Percentiles rank a stretch among this genome's conserved stretches.
Conservation (phyloP, 2,888 invertebrate species). For the Carabus problematicus region DNA sequence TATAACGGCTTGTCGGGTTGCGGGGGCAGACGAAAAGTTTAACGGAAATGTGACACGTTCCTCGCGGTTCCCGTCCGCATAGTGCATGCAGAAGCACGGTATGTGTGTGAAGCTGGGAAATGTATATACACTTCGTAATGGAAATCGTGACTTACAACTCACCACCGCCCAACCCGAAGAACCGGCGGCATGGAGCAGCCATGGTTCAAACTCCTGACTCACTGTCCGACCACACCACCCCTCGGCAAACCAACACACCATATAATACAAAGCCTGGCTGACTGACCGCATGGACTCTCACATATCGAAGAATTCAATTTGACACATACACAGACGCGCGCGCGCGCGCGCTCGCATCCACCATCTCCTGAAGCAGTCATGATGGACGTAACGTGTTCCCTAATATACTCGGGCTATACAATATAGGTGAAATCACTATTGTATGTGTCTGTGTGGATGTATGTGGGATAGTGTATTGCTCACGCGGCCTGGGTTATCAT, state of each 20-base stretch:
- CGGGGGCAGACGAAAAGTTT: conserved; percentile 44
- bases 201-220: conserved; percentile 40
- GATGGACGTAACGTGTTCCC: too few relatives aligned
- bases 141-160: conserved; percentile 55
- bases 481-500: too few relatives aligned
- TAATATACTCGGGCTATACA: too few relatives aligned
- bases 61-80: conserved; percentile 44
- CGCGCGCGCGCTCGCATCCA: too few relatives aligned
- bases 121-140: conserved; percentile 56
- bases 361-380: too few relatives aligned
- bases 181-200: conserved; percentile 15
- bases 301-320: conserved; percentile 10
- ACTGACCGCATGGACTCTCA: conserved; percentile 6
- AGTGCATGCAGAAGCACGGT: conserved; percentile 49
- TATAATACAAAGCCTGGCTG: too few relatives aligned
- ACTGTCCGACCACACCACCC: not conserved
- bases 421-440: too few relatives aligned
- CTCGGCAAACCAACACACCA: too few relatives aligned
- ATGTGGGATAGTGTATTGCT: too few relatives aligned
- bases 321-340: conserved; percentile 11
- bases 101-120: conserved; percentile 52
- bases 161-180: conserved; percentile 11
- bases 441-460: too few relatives aligned
- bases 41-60: conserved; percentile 50
- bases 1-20: conserved; percentile 27